Conservation (phyloP, 2,113 vertebrate species). For the Pelusios castaneus region DNA sequence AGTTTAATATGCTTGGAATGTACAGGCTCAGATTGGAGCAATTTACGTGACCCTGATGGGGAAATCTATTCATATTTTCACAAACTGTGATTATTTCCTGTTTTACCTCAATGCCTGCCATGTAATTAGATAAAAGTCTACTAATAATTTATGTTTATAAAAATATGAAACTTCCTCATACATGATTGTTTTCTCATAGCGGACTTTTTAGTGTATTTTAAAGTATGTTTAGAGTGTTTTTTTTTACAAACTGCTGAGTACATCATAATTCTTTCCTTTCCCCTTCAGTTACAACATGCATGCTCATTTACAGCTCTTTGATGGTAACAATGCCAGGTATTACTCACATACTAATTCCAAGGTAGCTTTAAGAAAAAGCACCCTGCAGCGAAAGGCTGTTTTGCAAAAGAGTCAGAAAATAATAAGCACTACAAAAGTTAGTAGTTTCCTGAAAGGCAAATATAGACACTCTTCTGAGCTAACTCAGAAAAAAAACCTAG, state of each 20-base stretch:
- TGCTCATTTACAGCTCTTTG: background rate
- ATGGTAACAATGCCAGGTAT: background rate
- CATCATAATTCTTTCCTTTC: background rate
- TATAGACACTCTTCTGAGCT: background rate
- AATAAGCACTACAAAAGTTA: background rate
- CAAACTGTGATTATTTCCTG: conserved; percentile 84
- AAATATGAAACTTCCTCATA: conserved; percentile 1
- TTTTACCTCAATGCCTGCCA: conserved; percentile 67
- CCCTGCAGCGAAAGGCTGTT: background rate
- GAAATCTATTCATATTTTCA: conserved; percentile 78
- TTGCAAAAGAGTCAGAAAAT: background rate
- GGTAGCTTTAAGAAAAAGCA: background rate
- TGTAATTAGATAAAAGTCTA: conserved; percentile 47
- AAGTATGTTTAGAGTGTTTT: background rate
- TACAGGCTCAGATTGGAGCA: conserved; percentile 77
- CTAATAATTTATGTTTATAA: conserved; percentile 32
- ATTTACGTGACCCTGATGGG: conserved; percentile 55
- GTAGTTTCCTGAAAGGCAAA: background rate
- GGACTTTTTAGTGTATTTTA: background rate
- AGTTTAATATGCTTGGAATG: conserved; percentile 82
- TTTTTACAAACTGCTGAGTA: background rate
- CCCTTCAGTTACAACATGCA: background rate
- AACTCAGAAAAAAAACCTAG: background rate
- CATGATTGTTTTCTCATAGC: background rate
- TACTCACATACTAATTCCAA: background rate